Conservation (phyloP, 2,113 vertebrate genomes). For the Solea solea region DNA sequence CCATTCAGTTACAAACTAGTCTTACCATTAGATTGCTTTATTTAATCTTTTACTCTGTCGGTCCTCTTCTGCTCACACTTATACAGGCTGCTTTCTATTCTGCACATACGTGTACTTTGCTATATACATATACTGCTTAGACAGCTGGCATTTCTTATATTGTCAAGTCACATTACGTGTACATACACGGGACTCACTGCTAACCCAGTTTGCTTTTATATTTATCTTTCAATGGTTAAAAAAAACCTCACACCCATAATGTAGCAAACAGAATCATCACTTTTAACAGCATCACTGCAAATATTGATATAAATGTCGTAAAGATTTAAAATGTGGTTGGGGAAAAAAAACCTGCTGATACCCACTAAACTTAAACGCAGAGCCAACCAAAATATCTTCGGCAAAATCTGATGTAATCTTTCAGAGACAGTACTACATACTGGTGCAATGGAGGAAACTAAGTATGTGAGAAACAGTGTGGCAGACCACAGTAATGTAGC, state of each 20-base stretch:
- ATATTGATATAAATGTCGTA: conserved; percentile 37
- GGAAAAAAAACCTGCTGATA: conserved; percentile 66
- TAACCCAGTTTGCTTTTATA: conserved; percentile 9
- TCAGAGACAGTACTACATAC: conserved; percentile 42
- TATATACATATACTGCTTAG: conserved; percentile 14
- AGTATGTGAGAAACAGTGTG: conserved; percentile 61
- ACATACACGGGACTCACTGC: background rate
- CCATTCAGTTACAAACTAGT: no score
- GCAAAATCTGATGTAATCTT: conserved; percentile 69
- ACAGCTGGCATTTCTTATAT: background rate
- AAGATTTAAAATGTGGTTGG: conserved; percentile 41
- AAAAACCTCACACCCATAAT: conserved; percentile 11
- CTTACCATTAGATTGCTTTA: no score
- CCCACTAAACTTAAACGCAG: conserved; percentile 40
- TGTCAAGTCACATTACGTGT: background rate
- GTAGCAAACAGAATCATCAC: conserved; percentile 31
- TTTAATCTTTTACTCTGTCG: no score
- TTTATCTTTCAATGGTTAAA: conserved; percentile 38
- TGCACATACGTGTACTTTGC: background rate
- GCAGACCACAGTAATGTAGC: conserved; percentile 69
- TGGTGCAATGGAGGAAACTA: conserved; percentile 35
- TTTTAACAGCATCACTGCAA: conserved; percentile 42
- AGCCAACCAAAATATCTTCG: conserved; percentile 58
- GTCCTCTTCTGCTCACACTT: no score
- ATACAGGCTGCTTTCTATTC: background rate